Evolutionary conservation across 2,113 vertebrate genomes (phyloP).

Genomic region (Ictalurus punctatus): DNA sequence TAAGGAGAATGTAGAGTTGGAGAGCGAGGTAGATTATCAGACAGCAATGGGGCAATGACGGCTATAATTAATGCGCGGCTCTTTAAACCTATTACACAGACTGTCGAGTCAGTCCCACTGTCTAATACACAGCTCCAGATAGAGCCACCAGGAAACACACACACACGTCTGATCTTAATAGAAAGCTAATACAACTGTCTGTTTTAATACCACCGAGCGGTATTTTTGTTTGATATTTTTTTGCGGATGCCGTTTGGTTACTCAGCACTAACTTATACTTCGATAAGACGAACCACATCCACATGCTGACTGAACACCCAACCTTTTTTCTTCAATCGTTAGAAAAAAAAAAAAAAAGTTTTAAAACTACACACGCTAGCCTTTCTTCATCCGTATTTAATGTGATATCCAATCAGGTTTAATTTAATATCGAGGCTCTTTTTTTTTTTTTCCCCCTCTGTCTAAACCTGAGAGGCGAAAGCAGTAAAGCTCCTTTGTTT

Average conservation of each 20-base stretch:
- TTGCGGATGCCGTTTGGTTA: neutral
- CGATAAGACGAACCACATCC: neutral
- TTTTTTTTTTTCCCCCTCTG: conserved; percentile 15
- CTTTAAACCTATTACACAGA: conserved; percentile 73
- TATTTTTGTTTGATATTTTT: neutral
- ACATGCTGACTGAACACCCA: neutral
- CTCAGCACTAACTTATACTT: neutral
- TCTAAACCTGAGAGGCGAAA: conserved; percentile 58
- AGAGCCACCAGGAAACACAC: neutral
- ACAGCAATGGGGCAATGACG: conserved; percentile 56
- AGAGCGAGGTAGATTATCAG: conserved; percentile 66
- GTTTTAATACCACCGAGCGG: neutral
- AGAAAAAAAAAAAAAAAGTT: neutral
- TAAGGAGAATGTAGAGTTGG: conserved; percentile 57
- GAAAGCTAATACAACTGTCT: neutral
- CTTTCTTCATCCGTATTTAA: conserved; percentile 33
- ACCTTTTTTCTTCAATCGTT: neutral
- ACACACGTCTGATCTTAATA: neutral
- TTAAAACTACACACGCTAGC: conserved; percentile 38
- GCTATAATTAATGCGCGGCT: conserved; percentile 74
- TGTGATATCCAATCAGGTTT: conserved; percentile 59
- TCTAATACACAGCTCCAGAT: conserved; percentile 58
- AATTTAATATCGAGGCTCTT: conserved; percentile 57
- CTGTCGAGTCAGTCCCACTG: conserved; percentile 53
- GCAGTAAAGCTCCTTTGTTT: conserved; percentile 64